phyloP scores from a whole-genome alignment of 1,140 invertebrate genomes.

The Tetragnatha versicolor region DNA sequence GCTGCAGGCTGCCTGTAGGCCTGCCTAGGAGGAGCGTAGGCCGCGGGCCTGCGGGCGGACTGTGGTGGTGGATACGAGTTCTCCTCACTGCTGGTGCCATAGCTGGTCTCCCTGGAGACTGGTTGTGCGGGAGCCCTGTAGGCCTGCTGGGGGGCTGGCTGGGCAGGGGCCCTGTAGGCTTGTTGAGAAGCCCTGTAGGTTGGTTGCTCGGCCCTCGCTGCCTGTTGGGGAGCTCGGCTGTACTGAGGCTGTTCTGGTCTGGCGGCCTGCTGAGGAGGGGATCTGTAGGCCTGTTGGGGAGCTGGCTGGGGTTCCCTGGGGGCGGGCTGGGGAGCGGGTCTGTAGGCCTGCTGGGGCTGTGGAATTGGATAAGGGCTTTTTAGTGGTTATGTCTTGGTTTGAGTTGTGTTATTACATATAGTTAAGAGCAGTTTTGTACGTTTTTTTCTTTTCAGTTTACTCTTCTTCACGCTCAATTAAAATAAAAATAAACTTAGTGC shows the following conservation, averaged over 20 bases:
- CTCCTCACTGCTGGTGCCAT: background rate
- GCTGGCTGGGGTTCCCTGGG: background rate
- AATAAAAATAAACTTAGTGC: too few species aligned
- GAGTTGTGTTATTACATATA: too few species aligned
- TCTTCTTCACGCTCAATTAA: too few species aligned
- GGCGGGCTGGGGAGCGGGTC: background rate
- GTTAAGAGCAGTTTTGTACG: too few species aligned
- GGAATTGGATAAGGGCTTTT: too few species aligned
- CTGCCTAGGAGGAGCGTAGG: constrained; percentile 3
- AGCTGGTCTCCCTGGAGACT: background rate
- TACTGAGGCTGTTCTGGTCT: background rate
- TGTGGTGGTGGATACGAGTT: background rate
- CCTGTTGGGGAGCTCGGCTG: background rate
- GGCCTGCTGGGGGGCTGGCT: constrained; percentile 9
- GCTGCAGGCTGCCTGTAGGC: background rate
- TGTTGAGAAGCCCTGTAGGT: background rate
- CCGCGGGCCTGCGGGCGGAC: background rate
- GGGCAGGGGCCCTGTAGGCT: constrained; percentile 1
- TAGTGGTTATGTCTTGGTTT: too few species aligned
- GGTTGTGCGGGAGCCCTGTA: background rate
- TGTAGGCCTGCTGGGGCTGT: constrained; percentile 8
- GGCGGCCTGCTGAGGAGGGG: background rate
- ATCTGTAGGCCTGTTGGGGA: constrained; percentile 12
- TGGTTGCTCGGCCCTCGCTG: background rate
- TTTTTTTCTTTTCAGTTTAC: too few species aligned